Base-by-base conservation (phyloP, 2,113 vertebrate species). In the Gadus macrocephalus region DNA sequence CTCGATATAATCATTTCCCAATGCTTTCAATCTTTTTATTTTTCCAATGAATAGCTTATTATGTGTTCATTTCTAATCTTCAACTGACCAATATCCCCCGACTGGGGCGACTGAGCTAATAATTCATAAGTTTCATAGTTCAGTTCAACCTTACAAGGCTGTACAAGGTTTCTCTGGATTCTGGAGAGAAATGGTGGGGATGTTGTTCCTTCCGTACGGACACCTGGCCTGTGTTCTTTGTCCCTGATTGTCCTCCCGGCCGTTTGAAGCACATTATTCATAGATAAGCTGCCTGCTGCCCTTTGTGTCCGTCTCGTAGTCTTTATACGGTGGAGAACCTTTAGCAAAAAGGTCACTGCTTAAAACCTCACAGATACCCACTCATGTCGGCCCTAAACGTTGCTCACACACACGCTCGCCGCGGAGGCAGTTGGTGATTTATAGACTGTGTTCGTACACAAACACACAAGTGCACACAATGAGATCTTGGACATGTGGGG, bases 321-420 rank as follows among this genome's bases (percentile, higher is more conserved):
- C 59, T 58, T 70, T 64, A 28, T 80, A 76, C 53, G 69, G 27
- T 76, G 68, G 64, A 66, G 79, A 84, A 81, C 72, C 64, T 71
- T 72, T 63, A 62, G 49, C 53, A 58, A 76, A 76, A 81, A 81
- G 82, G 77, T 83, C 82, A 86, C 35, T 64, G 62, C 61, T 78
- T 66, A 70, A 72, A 73, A 66, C 72, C 70, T 67, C 55, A 38
- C 53, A 72, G 73, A 70, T 80, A 62, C 67, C n/a, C 53, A 42
- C 64, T 62, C 70, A 68, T 65, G 69, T 74, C 31, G 9, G 59
- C 61, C 62, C 27, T 12, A 69, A 55, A 76, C 53, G 65, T 14
- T 14, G 42, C 62, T 67, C 19, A 35, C 19, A 5, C 17, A 59
- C 35, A 67, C 25, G 27, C 35, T 63, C 59, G 58, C 42, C 25